A percentile compares a stretch with the other conserved stretches of the same genome.
These are phyloP conservation scores for Macquaria ambigua DNA, from an alignment of 2,113 vertebrate genomes.

Conservation along the genomic window DNA sequence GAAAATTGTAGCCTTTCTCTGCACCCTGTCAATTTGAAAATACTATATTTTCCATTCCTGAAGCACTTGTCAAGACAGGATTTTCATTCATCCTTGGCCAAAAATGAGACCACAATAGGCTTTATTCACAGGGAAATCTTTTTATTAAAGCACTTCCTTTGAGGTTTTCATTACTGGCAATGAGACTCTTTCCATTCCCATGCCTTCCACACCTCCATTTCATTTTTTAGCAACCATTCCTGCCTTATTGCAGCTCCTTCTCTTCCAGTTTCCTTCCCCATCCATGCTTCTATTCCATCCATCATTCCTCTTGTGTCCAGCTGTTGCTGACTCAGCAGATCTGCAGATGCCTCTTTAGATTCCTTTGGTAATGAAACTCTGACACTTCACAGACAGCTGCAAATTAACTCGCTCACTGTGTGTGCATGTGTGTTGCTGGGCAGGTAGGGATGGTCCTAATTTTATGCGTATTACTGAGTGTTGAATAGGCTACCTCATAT, in stretches of 20 bases:
- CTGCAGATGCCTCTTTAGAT: constrained; percentile 13
- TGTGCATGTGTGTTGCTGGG: background rate
- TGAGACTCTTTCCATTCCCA: background rate
- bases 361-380: constrained; percentile 23
- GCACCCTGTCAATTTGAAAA: constrained; percentile 7
- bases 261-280: background rate
- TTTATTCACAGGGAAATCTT: constrained; percentile 14
- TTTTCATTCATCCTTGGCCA: constrained; percentile 8
- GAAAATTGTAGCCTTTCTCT: background rate
- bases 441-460: too few relatives aligned
- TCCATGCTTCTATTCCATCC: constrained; percentile 15
- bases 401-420: background rate
- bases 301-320: constrained; percentile 23
- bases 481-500: background rate
- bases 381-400: constrained; percentile 10
- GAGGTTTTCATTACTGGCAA: constrained; percentile 1
- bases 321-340: constrained; percentile 46
- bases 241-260: background rate
- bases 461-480: background rate
- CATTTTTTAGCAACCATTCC: background rate
- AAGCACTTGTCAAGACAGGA: background rate
- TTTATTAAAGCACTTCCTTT: background rate
- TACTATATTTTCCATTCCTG: constrained; percentile 14
- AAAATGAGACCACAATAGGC: constrained; percentile 7
- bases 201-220: background rate